Conservation (phyloP, 2,888 invertebrate genomes). For the Muschampia plurimacula region DNA sequence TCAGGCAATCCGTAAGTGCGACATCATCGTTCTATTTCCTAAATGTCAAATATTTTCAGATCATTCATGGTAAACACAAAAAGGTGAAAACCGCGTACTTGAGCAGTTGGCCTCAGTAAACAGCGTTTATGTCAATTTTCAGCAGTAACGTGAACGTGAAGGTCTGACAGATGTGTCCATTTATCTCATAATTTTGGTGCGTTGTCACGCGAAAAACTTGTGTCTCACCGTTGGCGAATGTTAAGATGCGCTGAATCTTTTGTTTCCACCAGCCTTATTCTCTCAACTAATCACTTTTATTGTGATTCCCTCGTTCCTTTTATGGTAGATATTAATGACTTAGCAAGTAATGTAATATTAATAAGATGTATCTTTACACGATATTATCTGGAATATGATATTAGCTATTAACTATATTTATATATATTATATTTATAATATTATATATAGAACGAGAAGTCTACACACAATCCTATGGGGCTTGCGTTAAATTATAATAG, state of each 20-base stretch:
- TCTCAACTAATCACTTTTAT: no score
- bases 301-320: no score
- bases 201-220: conserved; percentile 13
- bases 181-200: conserved; percentile 23
- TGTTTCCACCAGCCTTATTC: no score
- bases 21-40: not conserved
- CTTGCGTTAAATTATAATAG: no score
- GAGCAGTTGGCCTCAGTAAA: conserved; percentile 22
- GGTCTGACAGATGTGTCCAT: conserved; percentile 36
- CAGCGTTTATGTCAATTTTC: conserved; percentile 33
- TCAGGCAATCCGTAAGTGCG: not conserved
- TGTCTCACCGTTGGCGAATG: conserved; percentile 4
- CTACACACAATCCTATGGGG: no score
- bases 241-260: not conserved
- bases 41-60: conserved; percentile 2
- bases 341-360: no score
- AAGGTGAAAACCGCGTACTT: conserved; percentile 16
- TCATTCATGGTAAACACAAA: not conserved
- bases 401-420: no score
- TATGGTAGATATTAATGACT: no score
- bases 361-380: no score
- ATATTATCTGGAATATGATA: no score
- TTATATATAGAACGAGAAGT: no score
- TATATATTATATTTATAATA: no score
- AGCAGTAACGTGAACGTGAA: conserved; percentile 14